A percentile compares a stretch with the other conserved stretches of the same genome.
Evolutionary conservation across 1,140 invertebrate species (phyloP).

Genomic region (Geopemphigus sp.): DNA sequence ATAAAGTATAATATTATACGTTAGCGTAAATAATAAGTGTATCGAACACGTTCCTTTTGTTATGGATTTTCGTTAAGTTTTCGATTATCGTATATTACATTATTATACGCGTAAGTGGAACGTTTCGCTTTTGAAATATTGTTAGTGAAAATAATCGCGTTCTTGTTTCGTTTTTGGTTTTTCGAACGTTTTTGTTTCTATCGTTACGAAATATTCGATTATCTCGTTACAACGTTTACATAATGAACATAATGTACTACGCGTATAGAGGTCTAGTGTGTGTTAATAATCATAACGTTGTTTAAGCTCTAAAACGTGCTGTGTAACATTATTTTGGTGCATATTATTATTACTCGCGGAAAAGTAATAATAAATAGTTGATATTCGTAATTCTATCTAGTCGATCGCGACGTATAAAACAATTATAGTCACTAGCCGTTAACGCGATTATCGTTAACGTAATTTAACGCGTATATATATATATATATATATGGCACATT

Average conservation of each 20-base stretch:
- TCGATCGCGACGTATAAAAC: slow-evolving; percentile 18
- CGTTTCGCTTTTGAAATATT: slow-evolving; percentile 19
- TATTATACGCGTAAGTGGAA: slow-evolving; percentile 25
- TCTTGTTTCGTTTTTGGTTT: neutral
- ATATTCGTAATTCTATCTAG: slow-evolving; percentile 34
- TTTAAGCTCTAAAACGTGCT: slow-evolving; percentile 45
- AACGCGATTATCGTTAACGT: neutral
- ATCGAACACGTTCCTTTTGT: slow-evolving; percentile 50
- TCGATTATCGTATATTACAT: slow-evolving; percentile 26
- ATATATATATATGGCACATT: slow-evolving; percentile 6
- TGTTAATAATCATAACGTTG: neutral
- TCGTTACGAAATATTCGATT: slow-evolving; percentile 17
- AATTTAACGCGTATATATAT: too few species aligned
- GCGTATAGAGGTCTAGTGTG: neutral
- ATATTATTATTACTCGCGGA: slow-evolving; percentile 34
- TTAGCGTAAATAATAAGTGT: neutral
- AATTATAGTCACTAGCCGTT: slow-evolving; percentile 21
- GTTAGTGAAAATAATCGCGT: slow-evolving; percentile 1
- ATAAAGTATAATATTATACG: neutral
- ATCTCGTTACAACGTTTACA: slow-evolving; percentile 18
- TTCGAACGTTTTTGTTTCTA: slow-evolving; percentile 30
- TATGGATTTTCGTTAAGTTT: slow-evolving; percentile 49
- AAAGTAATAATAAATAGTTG: slow-evolving; percentile 14
- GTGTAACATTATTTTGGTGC: slow-evolving; percentile 45
- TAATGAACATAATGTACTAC: slow-evolving; percentile 14